A percentile compares a stretch with the other conserved stretches of the same genome.
Evolutionary conservation across 2,113 vertebrate species (phyloP).

Genomic region (Microtus pennsylvanicus): DNA sequence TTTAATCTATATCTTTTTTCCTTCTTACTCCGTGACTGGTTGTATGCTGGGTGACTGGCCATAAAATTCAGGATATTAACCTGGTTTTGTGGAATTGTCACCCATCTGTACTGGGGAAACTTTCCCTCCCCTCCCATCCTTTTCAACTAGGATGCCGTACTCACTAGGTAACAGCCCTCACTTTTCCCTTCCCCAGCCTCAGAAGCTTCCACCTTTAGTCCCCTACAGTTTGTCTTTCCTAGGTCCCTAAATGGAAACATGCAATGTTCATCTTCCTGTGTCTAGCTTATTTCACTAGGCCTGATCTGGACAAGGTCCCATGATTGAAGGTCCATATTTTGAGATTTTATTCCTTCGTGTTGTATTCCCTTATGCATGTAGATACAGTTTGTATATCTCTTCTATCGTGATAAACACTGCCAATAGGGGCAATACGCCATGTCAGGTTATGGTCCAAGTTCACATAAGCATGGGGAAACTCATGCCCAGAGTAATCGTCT

Average conservation of each 20-base stretch:
- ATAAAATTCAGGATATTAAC: neutral
- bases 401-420: neutral
- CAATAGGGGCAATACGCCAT: neutral
- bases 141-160: neutral
- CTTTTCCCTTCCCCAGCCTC: neutral
- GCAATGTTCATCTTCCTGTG: too few relatives aligned
- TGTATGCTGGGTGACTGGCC: neutral
- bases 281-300: too few relatives aligned
- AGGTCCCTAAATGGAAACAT: too few relatives aligned
- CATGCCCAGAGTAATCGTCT: neutral
- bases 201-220: neutral
- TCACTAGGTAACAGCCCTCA: neutral
- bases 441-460: neutral
- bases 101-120: neutral
- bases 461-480: neutral
- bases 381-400: neutral
- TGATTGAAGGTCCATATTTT: neutral
- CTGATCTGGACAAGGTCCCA: too few relatives aligned
- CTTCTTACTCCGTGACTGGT: neutral
- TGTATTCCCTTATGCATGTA: neutral
- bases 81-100: neutral
- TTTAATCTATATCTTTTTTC: neutral
- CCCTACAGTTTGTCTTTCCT: neutral
- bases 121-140: neutral
- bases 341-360: neutral